These are phyloP conservation scores for Conistra vaccinii DNA, from an alignment of 2,888 invertebrate genomes.

Conservation along the genomic window DNA sequence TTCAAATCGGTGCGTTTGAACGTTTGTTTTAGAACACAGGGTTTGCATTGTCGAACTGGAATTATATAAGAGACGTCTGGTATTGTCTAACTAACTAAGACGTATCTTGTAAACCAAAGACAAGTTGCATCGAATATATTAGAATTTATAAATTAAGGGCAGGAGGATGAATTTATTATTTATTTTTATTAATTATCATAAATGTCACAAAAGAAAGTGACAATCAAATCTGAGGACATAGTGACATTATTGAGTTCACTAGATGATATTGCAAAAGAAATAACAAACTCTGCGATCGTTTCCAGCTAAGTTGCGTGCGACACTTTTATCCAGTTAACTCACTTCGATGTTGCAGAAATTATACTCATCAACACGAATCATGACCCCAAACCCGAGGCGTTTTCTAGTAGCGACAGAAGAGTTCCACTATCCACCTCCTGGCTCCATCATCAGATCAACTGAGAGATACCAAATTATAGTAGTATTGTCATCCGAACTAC, in stretches of 20 bases:
- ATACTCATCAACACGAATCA: background rate
- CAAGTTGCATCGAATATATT: too few relatives aligned
- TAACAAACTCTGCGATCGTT: constrained; percentile 6
- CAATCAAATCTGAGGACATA: background rate
- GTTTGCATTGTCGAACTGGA: background rate
- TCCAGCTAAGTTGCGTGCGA: constrained; percentile 8
- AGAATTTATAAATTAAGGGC: too few relatives aligned
- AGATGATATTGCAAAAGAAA: background rate
- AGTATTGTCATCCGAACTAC: too few relatives aligned
- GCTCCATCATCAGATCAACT: too few relatives aligned
- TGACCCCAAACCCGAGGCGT: too few relatives aligned
- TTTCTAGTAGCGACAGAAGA: too few relatives aligned
- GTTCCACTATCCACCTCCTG: too few relatives aligned
- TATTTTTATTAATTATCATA: too few relatives aligned
- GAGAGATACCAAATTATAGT: too few relatives aligned
- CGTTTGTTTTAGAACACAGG: too few relatives aligned
- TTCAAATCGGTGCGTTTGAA: constrained; percentile 2
- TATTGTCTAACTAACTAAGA: background rate
- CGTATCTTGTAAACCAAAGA: too few relatives aligned
- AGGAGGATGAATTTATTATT: too few relatives aligned
- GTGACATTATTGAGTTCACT: background rate
- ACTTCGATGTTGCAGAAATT: constrained; percentile 14
- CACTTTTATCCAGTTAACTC: background rate
- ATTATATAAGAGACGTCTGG: background rate
- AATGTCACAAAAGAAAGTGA: background rate